Evolutionary conservation across 2,113 vertebrate species (phyloP).

Genomic region (Blennius ocellaris): DNA sequence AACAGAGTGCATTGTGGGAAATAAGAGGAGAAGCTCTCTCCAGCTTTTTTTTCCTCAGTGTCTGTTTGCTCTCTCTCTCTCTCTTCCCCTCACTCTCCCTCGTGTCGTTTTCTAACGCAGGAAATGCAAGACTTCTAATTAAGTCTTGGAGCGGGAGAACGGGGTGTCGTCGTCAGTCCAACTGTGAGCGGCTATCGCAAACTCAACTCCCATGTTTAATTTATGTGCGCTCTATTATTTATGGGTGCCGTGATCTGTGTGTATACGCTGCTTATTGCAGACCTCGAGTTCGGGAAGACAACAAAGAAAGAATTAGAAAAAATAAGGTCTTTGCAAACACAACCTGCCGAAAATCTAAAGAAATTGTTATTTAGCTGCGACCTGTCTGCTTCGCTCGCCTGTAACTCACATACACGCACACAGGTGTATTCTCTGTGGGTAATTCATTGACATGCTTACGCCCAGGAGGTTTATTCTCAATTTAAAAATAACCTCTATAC

Average conservation of each 20-base stretch:
- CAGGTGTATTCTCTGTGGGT: background rate
- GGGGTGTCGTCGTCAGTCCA: conserved; percentile 45
- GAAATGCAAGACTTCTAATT: conserved; percentile 70
- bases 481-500: conserved; percentile 8
- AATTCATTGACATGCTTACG: conserved; percentile 19
- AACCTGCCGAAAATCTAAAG: too few species aligned
- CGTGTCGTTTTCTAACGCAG: conserved; percentile 52
- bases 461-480: background rate
- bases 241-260: conserved; percentile 70
- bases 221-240: conserved; percentile 77
- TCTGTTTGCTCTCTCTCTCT: conserved; percentile 51
- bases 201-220: conserved; percentile 77
- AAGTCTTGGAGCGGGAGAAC: conserved; percentile 61
- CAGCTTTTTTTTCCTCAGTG: conserved; percentile 54
- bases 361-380: too few species aligned
- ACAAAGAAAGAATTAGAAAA: conserved; percentile 11
- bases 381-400: too few species aligned
- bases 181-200: conserved; percentile 65
- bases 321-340: conserved; percentile 1
- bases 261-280: conserved; percentile 41
- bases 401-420: conserved; percentile 2
- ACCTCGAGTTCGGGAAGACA: conserved; percentile 27
- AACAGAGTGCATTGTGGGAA: conserved; percentile 59
- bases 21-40: conserved; percentile 53
- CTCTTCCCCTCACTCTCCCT: conserved; percentile 6